A percentile compares a stretch with the other conserved stretches of the same genome.
These are phyloP conservation scores for Saturnia pavonia DNA, from an alignment of 2,888 invertebrate species.

Conservation along the genomic window DNA sequence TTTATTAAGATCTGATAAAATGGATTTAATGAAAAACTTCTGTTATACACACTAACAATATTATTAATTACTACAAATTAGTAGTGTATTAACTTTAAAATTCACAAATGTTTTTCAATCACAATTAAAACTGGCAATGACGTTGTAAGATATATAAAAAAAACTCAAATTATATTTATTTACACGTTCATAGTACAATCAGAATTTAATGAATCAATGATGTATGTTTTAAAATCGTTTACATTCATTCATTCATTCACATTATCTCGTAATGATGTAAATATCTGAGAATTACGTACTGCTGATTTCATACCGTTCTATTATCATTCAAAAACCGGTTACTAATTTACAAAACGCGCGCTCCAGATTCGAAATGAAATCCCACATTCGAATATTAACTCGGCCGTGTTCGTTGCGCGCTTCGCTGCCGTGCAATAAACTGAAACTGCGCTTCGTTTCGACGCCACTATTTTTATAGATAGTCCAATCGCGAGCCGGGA, in stretches of 20 bases:
- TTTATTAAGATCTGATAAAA: no score
- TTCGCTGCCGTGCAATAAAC: conserved; percentile 51
- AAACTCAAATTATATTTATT: not conserved
- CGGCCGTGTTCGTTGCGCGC: conserved; percentile 46
- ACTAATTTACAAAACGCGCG: conserved; percentile 14
- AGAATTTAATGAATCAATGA: not conserved
- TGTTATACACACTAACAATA: not conserved
- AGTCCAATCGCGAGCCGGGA: conserved; percentile 26
- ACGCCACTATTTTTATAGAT: conserved; percentile 61
- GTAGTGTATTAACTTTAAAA: not conserved
- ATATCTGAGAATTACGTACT: conserved; percentile 1
- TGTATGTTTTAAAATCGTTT: not conserved
- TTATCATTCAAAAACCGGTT: not conserved
- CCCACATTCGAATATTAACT: conserved; percentile 27
- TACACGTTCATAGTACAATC: not conserved
- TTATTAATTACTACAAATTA: conserved; percentile 8
- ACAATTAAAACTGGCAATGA: not conserved
- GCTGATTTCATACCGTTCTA: not conserved
- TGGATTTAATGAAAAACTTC: no score
- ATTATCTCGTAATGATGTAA: not conserved
- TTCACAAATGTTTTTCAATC: not conserved
- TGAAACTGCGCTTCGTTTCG: conserved; percentile 39
- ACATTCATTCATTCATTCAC: conserved; percentile 3
- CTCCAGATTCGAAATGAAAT: conserved; percentile 20
- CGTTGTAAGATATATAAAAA: not conserved